phyloP scores from a whole-genome alignment of 2,797 vertebrate species.

The Sebastes hopkinsi region DNA sequence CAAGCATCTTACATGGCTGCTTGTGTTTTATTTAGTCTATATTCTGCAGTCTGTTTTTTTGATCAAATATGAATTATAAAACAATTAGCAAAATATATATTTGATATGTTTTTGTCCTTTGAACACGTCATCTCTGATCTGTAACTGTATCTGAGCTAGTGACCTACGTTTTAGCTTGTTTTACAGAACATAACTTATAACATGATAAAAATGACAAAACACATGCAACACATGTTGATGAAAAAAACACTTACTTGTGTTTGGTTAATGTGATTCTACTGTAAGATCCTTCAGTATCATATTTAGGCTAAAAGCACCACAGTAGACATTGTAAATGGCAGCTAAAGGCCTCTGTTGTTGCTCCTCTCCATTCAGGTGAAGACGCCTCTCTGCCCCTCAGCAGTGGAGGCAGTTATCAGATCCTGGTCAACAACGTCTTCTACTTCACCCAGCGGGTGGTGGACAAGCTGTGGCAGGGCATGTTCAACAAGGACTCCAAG shows the following conservation, averaged over 20 bases:
- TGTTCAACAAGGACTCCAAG: constrained; percentile 99
- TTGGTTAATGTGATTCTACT: not conserved
- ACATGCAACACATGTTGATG: not conserved
- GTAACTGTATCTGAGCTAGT: not conserved
- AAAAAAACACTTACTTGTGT: not conserved
- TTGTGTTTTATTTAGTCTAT: not conserved
- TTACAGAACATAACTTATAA: not conserved
- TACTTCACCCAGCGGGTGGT: constrained; percentile 98
- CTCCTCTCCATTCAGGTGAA: constrained; percentile 84
- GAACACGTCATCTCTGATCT: not conserved
- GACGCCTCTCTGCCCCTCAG: constrained; percentile 96
- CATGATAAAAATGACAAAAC: not conserved
- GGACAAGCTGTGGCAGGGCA: constrained; percentile 99
- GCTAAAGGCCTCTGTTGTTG: not conserved
- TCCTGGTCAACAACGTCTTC: constrained; percentile 98
- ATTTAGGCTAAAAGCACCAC: not conserved
- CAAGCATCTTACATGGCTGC: not conserved
- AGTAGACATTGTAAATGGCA: not conserved
- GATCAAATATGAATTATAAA: not conserved
- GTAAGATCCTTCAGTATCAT: not conserved
- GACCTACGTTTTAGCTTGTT: not conserved
- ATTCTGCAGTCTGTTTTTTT: not conserved
- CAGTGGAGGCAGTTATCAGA: constrained; percentile 94
- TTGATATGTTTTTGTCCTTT: not conserved
- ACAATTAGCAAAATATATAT: not conserved